A percentile compares a stretch with the other conserved stretches of the same genome.
These are phyloP conservation scores for Origma solitaria DNA, from an alignment of 2,113 vertebrate genomes.

Conservation along the genomic window DNA sequence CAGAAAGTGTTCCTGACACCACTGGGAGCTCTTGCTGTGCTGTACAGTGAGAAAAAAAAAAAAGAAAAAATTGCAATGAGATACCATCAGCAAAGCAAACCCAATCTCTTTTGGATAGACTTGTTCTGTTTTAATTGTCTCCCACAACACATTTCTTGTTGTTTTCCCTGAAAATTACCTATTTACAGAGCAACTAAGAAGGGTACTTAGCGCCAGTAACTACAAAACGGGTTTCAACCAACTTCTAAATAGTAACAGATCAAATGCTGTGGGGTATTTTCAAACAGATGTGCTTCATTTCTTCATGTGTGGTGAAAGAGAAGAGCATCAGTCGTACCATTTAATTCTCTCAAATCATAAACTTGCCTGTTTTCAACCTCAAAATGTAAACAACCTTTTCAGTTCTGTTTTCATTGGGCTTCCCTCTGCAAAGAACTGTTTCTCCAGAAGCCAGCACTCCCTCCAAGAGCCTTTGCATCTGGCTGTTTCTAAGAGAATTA, in stretches of 20 bases:
- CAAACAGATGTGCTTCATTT: not conserved
- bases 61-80: not conserved
- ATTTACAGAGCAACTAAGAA: not conserved
- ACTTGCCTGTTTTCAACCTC: not conserved
- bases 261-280: not conserved
- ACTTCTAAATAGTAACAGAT: not conserved
- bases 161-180: not conserved
- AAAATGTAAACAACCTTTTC: not conserved
- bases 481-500: not conserved
- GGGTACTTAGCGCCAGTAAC: not conserved
- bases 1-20: slow-evolving; percentile 97
- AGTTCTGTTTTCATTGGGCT: not conserved
- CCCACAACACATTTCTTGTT: not conserved
- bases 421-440: not conserved
- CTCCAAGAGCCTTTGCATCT: not conserved
- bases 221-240: not conserved
- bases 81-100: not conserved
- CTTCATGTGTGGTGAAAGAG: not conserved
- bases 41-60: slow-evolving; percentile 40
- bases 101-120: not conserved
- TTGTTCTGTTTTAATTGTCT: not conserved
- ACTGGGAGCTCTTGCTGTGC: slow-evolving; percentile 96
- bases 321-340: not conserved
- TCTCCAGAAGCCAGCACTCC: not conserved
- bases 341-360: not conserved